Evolutionary conservation across 2,113 vertebrate species (phyloP).

Genomic region (Hemibagrus wyckioides): DNA sequence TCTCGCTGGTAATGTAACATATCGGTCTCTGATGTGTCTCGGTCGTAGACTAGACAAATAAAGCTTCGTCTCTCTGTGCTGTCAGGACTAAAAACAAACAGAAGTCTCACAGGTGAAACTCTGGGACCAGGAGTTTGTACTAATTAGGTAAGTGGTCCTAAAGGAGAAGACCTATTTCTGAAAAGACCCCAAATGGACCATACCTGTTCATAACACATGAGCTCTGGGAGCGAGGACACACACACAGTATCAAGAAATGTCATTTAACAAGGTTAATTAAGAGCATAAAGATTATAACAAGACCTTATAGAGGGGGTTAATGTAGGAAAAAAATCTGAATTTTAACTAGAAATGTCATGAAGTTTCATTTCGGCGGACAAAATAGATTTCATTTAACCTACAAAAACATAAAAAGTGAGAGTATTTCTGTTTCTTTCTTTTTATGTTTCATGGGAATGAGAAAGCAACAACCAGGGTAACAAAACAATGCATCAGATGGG

Average conservation of each 20-base stretch:
- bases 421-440: too few relatives aligned
- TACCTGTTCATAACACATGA: slow-evolving; percentile 13
- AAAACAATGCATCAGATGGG: too few relatives aligned
- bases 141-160: slow-evolving; percentile 39
- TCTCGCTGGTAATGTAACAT: background rate
- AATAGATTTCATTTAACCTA: too few relatives aligned
- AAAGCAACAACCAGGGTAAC: too few relatives aligned
- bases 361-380: background rate
- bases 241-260: background rate
- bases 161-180: slow-evolving; percentile 39
- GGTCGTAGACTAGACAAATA: slow-evolving; percentile 49
- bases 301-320: background rate
- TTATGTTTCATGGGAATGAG: too few relatives aligned
- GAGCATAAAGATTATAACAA: background rate
- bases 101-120: slow-evolving; percentile 50
- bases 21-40: slow-evolving; percentile 50
- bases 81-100: slow-evolving; percentile 70
- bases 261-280: background rate
- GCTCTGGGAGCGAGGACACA: slow-evolving; percentile 38
- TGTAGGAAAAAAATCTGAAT: background rate
- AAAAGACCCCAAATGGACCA: slow-evolving; percentile 16
- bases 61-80: slow-evolving; percentile 54
- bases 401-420: too few relatives aligned
- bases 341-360: background rate
- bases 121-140: slow-evolving; percentile 4